phyloP scores from a whole-genome alignment of 1,140 invertebrate genomes.

The Doryteuthis pealeii region DNA sequence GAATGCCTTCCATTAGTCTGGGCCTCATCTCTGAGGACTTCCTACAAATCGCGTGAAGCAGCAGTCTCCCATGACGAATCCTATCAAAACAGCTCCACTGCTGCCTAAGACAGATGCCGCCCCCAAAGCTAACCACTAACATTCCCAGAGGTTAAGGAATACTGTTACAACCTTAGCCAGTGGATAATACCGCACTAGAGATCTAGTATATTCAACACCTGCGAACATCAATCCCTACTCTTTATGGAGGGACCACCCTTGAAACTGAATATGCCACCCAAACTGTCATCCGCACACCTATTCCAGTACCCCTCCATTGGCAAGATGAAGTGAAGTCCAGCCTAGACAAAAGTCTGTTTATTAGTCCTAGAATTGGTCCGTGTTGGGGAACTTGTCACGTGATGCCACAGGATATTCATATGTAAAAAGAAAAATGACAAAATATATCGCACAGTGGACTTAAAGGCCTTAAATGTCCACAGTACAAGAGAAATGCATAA shows the following conservation, averaged over 20 bases:
- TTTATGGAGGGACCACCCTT: slow-evolving; percentile 27
- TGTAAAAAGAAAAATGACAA: slow-evolving; percentile 16
- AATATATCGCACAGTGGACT: neutral
- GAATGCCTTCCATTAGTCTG: too few species aligned
- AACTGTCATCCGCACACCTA: slow-evolving; percentile 14
- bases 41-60: too few species aligned
- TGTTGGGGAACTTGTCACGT: slow-evolving; percentile 15
- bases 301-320: slow-evolving; percentile 36
- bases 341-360: slow-evolving; percentile 14
- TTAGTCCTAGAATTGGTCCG: slow-evolving; percentile 15
- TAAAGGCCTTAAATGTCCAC: slow-evolving; percentile 18
- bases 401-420: slow-evolving; percentile 21
- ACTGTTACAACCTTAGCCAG: slow-evolving; percentile 16
- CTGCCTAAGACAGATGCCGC: too few species aligned
- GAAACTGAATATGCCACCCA: slow-evolving; percentile 20
- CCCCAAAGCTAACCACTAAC: slow-evolving; percentile 16
- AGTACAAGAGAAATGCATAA: slow-evolving; percentile 19
- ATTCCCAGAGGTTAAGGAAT: slow-evolving; percentile 21
- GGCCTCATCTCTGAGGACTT: too few species aligned
- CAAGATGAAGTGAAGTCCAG: slow-evolving; percentile 11
- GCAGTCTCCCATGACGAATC: too few species aligned
- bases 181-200: slow-evolving; percentile 27
- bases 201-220: slow-evolving; percentile 38
- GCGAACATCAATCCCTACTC: slow-evolving; percentile 33
- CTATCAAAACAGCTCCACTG: too few species aligned